phyloP scores from a whole-genome alignment of 2,797 vertebrate species.

The Cryptoprocta ferox region DNA sequence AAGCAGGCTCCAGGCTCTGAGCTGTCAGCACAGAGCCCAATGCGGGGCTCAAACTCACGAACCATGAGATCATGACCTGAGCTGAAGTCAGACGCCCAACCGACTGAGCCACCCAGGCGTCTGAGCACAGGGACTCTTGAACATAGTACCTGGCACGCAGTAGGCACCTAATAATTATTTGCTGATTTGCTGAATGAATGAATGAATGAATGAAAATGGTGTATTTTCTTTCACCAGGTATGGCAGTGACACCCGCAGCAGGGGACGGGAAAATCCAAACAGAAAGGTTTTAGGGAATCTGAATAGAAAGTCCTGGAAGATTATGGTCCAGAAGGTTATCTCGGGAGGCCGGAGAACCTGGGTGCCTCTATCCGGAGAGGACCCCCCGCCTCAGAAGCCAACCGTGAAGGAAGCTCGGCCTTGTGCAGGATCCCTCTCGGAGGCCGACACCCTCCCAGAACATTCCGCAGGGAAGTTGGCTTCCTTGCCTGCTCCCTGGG shows the following conservation, averaged over 20 bases:
- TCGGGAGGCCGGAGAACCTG: not conserved
- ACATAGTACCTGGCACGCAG: too few species aligned
- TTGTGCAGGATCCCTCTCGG: not conserved
- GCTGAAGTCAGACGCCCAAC: too few species aligned
- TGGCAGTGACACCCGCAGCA: not conserved
- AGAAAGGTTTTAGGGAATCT: not conserved
- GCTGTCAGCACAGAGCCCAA: too few species aligned
- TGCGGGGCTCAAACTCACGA: too few species aligned
- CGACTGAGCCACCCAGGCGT: not conserved
- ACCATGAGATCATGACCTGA: too few species aligned
- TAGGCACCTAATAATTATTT: not conserved
- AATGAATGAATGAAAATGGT: not conserved
- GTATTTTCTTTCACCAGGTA: not conserved
- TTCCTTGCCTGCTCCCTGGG: not conserved
- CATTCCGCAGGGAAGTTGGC: not conserved
- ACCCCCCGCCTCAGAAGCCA: not conserved
- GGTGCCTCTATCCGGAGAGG: accelerated
- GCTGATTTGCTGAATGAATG: not conserved
- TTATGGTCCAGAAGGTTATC: not conserved
- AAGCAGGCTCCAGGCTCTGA: too few species aligned
- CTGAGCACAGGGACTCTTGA: too few species aligned
- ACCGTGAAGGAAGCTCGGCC: too few species aligned
- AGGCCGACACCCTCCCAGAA: not conserved
- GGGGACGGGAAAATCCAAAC: too few species aligned
- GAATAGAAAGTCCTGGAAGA: not conserved